A percentile compares a stretch with the other conserved stretches of the same genome.
Evolutionary conservation across 2,113 vertebrate species (phyloP).

Genomic region (Crotophaga sulcirostris): DNA sequence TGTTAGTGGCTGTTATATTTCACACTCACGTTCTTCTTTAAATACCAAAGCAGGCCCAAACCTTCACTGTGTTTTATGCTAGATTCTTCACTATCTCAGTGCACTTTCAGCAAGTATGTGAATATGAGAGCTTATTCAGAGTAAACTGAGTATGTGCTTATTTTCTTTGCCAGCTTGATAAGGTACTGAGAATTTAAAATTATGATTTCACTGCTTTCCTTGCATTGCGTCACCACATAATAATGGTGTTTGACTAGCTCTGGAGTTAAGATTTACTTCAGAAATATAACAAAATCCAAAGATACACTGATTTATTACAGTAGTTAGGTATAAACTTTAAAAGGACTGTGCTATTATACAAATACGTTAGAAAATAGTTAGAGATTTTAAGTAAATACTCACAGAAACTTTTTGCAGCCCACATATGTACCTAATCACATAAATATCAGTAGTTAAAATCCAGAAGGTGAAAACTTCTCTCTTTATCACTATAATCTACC

Average conservation of each 20-base stretch:
- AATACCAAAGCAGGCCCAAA: background rate
- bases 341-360: background rate
- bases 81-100: background rate
- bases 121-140: background rate
- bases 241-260: background rate
- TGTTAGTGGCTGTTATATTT: background rate
- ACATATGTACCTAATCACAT: background rate
- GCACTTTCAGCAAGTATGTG: background rate
- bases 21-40: background rate
- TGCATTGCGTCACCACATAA: background rate
- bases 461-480: background rate
- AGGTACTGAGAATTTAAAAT: background rate
- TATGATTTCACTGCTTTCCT: background rate
- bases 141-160: background rate
- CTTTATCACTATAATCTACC: background rate
- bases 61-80: background rate
- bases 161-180: background rate
- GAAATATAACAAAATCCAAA: background rate
- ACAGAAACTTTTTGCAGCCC: background rate
- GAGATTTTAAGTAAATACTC: background rate
- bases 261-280: background rate
- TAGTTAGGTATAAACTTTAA: background rate
- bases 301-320: background rate
- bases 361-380: background rate
- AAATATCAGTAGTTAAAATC: background rate